These are phyloP conservation scores for Oscheius sp. DNA, from an alignment of 2,888 invertebrate genomes.

Conservation along the genomic window DNA sequence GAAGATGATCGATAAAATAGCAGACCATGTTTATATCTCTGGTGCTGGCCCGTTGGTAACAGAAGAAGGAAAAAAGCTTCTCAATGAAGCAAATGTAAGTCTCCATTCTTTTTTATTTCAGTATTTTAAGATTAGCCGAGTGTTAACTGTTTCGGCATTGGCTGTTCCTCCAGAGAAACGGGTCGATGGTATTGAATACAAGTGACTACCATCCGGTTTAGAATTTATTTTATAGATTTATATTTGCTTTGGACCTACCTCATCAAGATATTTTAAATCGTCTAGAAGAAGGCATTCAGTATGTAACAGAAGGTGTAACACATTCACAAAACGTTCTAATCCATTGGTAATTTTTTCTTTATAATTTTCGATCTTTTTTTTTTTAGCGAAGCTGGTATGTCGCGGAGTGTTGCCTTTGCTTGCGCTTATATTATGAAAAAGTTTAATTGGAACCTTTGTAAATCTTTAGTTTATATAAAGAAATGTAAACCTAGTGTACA, in stretches of 20 bases:
- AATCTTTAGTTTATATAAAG: conserved; percentile 53
- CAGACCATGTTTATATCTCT: conserved; percentile 50
- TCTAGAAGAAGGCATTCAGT: conserved; percentile 44
- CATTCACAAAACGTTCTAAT: conserved; percentile 51
- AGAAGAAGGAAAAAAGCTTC: conserved; percentile 29
- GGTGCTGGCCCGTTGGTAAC: conserved; percentile 50
- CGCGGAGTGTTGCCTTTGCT: conserved; percentile 55
- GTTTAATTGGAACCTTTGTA: conserved; percentile 45
- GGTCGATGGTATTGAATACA: conserved; percentile 47
- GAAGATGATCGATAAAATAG: conserved; percentile 55
- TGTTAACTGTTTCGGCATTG: conserved; percentile 55
- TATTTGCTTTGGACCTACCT: conserved; percentile 53
- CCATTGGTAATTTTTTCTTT: conserved; percentile 56
- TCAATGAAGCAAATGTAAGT: conserved; percentile 41
- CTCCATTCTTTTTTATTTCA: neutral
- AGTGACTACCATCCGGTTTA: neutral
- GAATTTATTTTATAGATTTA: conserved; percentile 40
- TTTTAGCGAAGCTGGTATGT: conserved; percentile 61
- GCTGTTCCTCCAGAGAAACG: conserved; percentile 39
- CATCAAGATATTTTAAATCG: conserved; percentile 55
- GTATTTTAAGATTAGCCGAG: conserved; percentile 44
- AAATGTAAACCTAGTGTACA: conserved; percentile 45
- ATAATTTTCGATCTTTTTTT: neutral
- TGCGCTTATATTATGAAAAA: conserved; percentile 58
- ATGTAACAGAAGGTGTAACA: conserved; percentile 44